These are phyloP conservation scores for Acanthosepion pharaonis DNA, from an alignment of 2,888 invertebrate genomes.

Conservation along the genomic window DNA sequence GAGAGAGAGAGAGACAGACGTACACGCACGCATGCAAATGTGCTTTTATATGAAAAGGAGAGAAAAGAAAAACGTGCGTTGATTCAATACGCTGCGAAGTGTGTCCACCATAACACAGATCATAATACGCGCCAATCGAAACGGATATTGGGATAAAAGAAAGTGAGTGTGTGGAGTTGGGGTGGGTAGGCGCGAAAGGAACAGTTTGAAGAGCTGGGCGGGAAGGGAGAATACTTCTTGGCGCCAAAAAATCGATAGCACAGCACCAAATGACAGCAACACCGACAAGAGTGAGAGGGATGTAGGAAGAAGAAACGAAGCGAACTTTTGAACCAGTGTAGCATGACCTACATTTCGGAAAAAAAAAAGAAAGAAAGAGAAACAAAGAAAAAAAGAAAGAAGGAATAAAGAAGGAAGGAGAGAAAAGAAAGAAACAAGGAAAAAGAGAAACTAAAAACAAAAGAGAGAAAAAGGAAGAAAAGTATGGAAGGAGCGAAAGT, in stretches of 20 bases:
- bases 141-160: conserved; percentile 21
- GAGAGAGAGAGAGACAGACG: neutral
- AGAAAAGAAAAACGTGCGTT: neutral
- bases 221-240: neutral
- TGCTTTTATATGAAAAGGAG: neutral
- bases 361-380: neutral
- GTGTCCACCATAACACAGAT: neutral
- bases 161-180: neutral
- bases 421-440: neutral
- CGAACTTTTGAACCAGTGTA: neutral
- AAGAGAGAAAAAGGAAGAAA: no score
- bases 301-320: neutral
- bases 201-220: neutral
- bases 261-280: neutral
- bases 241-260: neutral
- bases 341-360: neutral
- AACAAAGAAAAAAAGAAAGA: neutral
- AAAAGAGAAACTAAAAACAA: neutral
- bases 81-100: neutral
- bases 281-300: neutral
- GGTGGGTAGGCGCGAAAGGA: neutral
- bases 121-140: conserved; percentile 33
- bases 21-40: neutral
- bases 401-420: neutral
- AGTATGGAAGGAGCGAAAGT: neutral